Base-by-base conservation (phyloP, 2,113 vertebrate species). In the Cebidichthys violaceus region DNA sequence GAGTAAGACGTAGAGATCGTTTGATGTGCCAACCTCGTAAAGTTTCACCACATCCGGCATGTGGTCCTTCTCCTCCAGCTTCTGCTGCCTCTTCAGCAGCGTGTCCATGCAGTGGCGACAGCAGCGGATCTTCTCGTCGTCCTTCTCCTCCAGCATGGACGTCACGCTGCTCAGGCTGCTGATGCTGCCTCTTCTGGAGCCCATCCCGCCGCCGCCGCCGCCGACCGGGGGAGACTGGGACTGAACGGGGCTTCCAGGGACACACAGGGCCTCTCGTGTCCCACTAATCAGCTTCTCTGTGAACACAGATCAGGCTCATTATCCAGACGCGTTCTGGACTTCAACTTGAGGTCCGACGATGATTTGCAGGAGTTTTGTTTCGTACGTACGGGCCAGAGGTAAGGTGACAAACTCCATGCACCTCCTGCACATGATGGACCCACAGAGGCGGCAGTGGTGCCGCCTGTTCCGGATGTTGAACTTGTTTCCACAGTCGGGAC, bases 361-460 rank as follows among this genome's bases (percentile, higher is more conserved):
- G 37, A 17, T 50, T 65, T 37, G 22, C 13, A 17, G 11, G 6
- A 2, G 20, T 57, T 68, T 17, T 8, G 3, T 15, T 70, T 55
- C 6, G 70, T 91, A 91, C 98, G 88, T 92, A 99, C 98, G 96
- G 50, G 98, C 98, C 85, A 99, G 85, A 27, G 95, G 95, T 11
- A 99, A 94, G 18, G 96, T 95, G 84, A 99, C 91, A 59, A 98
- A 96, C 11, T 98, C 96, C 95, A 96, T 97, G 90, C 98, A 99
- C 80, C 94, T 97, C 92, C 95, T 96, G 91, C 98, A 99, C 98
- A 99, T 99, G 65, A 99, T 98, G 11, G 98, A 99, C 1, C 98
- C 98, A 2, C 98, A 99, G 7, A 99, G 97, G 22, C 98, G 97
- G 88, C 98, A 99, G 87, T 99, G 98, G 89, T 99, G 98, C 8